phyloP scores from a whole-genome alignment of 2,113 vertebrate species.

The Erinaceus europaeus region DNA sequence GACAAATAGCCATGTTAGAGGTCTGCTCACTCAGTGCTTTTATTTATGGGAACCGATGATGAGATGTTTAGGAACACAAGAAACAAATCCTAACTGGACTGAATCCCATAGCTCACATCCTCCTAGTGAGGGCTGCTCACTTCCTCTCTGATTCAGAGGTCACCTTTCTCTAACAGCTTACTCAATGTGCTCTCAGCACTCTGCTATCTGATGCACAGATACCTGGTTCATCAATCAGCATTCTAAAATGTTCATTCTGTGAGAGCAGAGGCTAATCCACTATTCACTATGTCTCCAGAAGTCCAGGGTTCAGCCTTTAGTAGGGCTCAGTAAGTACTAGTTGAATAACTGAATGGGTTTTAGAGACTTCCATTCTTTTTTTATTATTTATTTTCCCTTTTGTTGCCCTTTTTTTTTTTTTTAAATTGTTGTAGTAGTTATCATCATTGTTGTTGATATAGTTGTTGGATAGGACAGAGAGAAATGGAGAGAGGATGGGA shows the following conservation, averaged over 20 bases:
- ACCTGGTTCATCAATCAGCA: background rate
- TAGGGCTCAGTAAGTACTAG: background rate
- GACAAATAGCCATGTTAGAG: background rate
- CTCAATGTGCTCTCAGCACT: background rate
- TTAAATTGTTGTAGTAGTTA: too few species aligned
- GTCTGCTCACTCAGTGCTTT: background rate
- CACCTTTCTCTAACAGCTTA: background rate
- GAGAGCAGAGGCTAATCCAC: background rate
- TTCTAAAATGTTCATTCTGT: background rate
- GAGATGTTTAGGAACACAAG: background rate
- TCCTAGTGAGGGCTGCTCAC: background rate
- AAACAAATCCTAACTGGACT: background rate
- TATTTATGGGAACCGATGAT: background rate
- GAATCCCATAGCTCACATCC: background rate
- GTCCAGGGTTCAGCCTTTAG: background rate
- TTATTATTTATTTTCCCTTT: too few species aligned
- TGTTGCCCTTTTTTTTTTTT: too few species aligned
- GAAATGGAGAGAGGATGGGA: too few species aligned
- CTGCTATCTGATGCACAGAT: background rate
- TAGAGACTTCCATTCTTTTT: background rate
- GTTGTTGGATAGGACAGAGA: too few species aligned
- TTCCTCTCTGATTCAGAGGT: background rate
- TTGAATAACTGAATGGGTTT: background rate
- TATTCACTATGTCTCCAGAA: background rate
- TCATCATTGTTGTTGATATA: too few species aligned